A percentile compares a stretch with the other conserved stretches of the same genome.
phyloP scores from a whole-genome alignment of 2,888 invertebrate species.

The Petrolisthes manimaculis region DNA sequence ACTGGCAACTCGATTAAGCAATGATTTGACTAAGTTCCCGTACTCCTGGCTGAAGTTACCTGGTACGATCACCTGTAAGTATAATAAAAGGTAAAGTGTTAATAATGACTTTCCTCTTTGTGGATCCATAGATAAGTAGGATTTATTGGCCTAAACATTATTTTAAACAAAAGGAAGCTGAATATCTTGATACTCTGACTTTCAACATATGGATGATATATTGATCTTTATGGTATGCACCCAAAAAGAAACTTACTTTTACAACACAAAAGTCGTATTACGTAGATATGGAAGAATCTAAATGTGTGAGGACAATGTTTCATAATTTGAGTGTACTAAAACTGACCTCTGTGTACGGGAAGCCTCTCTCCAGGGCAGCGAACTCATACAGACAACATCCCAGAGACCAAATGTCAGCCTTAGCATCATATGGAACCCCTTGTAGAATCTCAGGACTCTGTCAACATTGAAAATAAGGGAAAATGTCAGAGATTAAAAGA shows the following conservation, averaged over 20 bases:
- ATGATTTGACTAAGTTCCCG: neutral
- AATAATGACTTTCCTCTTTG: no score
- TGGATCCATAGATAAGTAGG: no score
- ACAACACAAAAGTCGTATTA: no score
- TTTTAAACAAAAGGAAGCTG: no score
- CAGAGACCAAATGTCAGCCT: constrained; percentile 31
- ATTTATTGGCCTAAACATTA: no score
- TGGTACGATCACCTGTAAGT: neutral
- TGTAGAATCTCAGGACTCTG: constrained; percentile 23
- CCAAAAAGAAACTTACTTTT: no score
- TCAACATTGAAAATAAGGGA: neutral
- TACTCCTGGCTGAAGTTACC: constrained; percentile 10
- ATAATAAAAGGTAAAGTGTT: no score
- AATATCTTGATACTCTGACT: no score
- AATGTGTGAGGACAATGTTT: no score
- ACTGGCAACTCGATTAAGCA: neutral
- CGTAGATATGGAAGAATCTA: no score
- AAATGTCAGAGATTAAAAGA: neutral
- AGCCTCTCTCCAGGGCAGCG: constrained; percentile 11
- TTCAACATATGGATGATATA: no score
- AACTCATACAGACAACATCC: constrained; percentile 25
- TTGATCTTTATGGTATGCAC: no score
- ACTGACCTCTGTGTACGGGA: constrained; percentile 19
- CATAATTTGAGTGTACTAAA: neutral
- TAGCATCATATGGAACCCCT: constrained; percentile 16